Conservation (phyloP, 2,888 invertebrate genomes). For the Drosophila neonasuta region DNA sequence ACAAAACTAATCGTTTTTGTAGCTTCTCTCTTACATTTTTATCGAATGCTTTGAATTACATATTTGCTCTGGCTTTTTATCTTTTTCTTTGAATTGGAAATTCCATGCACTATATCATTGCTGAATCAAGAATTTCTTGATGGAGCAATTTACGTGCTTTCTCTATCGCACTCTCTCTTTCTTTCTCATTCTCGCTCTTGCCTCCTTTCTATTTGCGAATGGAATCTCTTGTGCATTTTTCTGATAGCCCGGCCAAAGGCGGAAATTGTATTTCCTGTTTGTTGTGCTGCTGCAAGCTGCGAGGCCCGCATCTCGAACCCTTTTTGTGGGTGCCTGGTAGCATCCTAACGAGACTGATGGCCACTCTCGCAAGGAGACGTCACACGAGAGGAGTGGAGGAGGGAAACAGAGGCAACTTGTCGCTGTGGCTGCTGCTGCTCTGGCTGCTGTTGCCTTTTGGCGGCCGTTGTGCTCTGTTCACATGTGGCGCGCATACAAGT, state of each 20-base stretch:
- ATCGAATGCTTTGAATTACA: background rate
- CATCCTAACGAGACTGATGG: conserved; percentile 21
- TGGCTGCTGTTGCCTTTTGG: conserved; percentile 53
- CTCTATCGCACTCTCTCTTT: conserved; percentile 13
- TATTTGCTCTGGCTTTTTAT: background rate
- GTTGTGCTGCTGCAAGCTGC: conserved; percentile 17
- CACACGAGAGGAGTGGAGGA: background rate
- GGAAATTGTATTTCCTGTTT: conserved; percentile 66
- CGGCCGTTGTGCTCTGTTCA: conserved; percentile 60
- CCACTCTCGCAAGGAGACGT: background rate
- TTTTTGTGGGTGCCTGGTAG: conserved; percentile 25
- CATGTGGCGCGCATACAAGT: conserved; percentile 78
- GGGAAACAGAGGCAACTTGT: background rate
- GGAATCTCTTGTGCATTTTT: conserved; percentile 28
- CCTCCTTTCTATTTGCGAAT: conserved; percentile 14
- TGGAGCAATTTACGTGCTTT: background rate
- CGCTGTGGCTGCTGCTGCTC: conserved; percentile 14
- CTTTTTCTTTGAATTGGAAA: background rate
- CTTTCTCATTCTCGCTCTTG: background rate
- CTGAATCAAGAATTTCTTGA: conserved; percentile 7
- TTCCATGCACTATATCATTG: conserved; percentile 10
- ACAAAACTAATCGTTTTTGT: background rate
- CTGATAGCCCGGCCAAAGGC: conserved; percentile 25
- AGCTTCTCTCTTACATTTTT: background rate
- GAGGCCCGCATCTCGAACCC: conserved; percentile 22